Percentiles rank a stretch among this genome's conserved stretches.
phyloP scores from a whole-genome alignment of 1,140 invertebrate genomes.

The Drosophila ogumai region DNA sequence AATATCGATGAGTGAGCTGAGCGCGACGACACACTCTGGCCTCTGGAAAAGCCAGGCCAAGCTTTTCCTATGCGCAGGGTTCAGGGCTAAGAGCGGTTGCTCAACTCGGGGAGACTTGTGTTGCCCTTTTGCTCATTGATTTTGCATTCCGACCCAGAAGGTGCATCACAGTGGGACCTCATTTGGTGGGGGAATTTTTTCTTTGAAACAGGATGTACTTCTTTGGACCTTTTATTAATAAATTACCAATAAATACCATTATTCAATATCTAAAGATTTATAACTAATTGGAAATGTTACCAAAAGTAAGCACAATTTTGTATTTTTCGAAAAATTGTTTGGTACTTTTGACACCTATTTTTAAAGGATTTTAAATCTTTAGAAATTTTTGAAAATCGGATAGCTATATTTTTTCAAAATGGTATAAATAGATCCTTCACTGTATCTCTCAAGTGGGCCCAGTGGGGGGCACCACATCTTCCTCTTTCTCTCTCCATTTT shows the following conservation, averaged over 20 bases:
- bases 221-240: too few relatives aligned
- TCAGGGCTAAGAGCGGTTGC: conserved; percentile 77
- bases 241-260: not conserved
- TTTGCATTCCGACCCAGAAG: conserved; percentile 19
- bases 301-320: not conserved
- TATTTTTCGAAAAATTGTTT: too few relatives aligned
- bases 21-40: conserved; percentile 31
- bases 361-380: not conserved
- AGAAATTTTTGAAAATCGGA: not conserved
- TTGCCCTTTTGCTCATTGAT: conserved; percentile 48
- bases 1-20: conserved; percentile 56
- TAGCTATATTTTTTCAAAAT: too few relatives aligned
- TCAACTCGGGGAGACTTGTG: conserved; percentile 48
- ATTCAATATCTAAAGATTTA: not conserved
- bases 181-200: too few relatives aligned
- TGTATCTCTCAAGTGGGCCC: conserved; percentile 9
- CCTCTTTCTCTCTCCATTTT: not conserved
- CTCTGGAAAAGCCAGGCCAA: conserved; percentile 26
- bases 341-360: not conserved
- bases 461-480: conserved; percentile 11
- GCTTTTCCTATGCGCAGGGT: conserved; percentile 58
- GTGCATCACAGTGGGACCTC: conserved; percentile 5
- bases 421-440: not conserved
- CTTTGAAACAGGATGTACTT: too few relatives aligned
- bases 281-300: not conserved